These are phyloP conservation scores for Sclerurus mexicanus DNA, from an alignment of 2,113 vertebrate species.

Conservation along the genomic window DNA sequence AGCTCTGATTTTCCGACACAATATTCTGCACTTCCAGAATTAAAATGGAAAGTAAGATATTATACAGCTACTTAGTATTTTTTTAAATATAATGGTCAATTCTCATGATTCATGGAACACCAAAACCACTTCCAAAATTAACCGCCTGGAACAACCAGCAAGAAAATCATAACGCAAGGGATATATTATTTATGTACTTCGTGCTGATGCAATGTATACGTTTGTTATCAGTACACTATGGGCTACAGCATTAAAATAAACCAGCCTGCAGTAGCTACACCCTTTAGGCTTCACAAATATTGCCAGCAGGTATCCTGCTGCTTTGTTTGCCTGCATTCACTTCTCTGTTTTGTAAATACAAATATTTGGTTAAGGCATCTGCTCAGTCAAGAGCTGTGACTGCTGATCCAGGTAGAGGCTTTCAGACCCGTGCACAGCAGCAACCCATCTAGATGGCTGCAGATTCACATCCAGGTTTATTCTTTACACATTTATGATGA, in stretches of 20 bases:
- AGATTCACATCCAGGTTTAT: neutral
- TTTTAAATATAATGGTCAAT: neutral
- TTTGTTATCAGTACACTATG: neutral
- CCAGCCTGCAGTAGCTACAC: neutral
- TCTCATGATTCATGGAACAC: neutral
- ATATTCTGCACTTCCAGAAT: neutral
- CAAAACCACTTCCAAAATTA: neutral
- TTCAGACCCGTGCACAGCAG: neutral
- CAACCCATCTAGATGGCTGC: neutral
- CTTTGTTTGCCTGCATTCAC: neutral
- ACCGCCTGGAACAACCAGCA: neutral
- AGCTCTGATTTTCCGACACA: neutral
- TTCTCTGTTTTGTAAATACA: constrained; percentile 11
- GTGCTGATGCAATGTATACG: neutral
- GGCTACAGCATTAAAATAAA: neutral
- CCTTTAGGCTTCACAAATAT: neutral
- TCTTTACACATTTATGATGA: neutral
- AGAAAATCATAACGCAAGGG: neutral
- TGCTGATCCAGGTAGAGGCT: neutral
- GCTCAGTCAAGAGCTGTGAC: neutral
- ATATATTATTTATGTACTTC: neutral
- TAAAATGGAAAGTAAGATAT: neutral
- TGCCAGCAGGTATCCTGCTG: neutral
- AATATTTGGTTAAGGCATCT: constrained; percentile 20
- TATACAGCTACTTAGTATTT: neutral